Percentiles rank a stretch among this genome's conserved stretches.
These are phyloP conservation scores for Bos indicus DNA, from an alignment of 2,113 vertebrate species.

Conservation along the genomic window DNA sequence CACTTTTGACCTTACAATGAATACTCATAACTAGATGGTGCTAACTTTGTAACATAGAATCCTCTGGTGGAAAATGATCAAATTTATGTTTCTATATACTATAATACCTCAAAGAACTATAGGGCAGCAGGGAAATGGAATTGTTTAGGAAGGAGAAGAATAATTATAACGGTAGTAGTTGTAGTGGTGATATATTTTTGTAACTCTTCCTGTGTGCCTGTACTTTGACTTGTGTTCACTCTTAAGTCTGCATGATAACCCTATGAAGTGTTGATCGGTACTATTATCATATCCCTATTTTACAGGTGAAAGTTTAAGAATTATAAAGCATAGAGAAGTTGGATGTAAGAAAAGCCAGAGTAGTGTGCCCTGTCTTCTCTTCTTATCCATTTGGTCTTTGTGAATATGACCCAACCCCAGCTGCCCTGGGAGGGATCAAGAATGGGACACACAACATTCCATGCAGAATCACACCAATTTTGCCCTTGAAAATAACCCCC, in stretches of 20 bases:
- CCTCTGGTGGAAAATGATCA: neutral
- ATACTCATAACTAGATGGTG: neutral
- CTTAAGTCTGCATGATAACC: neutral
- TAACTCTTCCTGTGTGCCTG: neutral
- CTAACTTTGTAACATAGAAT: neutral
- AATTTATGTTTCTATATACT: neutral
- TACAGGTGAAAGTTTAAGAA: neutral
- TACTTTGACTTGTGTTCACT: neutral
- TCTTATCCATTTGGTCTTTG: neutral
- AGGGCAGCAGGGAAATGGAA: neutral
- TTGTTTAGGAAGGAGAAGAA: neutral
- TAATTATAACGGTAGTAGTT: neutral
- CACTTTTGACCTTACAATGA: neutral
- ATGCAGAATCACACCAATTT: neutral
- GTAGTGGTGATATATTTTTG: neutral
- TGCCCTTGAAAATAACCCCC: neutral
- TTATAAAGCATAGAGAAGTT: neutral
- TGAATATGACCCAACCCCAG: neutral
- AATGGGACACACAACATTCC: neutral
- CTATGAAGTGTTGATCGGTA: neutral
- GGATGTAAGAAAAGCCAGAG: neutral
- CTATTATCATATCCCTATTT: neutral
- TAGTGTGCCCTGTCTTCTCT: neutral
- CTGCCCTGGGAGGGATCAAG: neutral
- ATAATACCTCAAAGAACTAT: neutral